Evolutionary conservation across 2,888 invertebrate species (phyloP).

Genomic region (Dermolepida albohirtum): DNA sequence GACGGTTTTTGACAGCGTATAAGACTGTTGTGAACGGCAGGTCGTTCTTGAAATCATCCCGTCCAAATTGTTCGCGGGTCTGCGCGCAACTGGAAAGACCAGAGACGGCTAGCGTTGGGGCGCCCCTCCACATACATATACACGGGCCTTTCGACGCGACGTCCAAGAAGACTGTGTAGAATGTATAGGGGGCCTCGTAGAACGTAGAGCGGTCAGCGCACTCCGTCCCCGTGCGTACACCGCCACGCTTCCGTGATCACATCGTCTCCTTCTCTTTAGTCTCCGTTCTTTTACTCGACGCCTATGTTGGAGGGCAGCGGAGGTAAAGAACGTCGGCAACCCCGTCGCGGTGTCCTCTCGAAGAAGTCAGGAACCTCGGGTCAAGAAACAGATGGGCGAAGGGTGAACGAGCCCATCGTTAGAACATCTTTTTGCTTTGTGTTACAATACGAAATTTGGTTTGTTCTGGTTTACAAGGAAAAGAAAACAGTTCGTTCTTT

Average conservation of each 20-base stretch:
- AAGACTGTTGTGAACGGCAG: constrained; percentile 31
- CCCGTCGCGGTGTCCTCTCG: constrained; percentile 30
- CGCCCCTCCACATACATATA: constrained; percentile 44
- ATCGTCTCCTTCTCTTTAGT: constrained; percentile 34
- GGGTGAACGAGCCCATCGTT: constrained; percentile 8
- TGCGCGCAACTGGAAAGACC: constrained; percentile 51
- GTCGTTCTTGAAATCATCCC: constrained; percentile 38
- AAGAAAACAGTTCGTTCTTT: no score
- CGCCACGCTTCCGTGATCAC: constrained; percentile 49
- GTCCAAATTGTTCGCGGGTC: constrained; percentile 45
- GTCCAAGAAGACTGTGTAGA: constrained; percentile 38
- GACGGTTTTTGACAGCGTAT: constrained; percentile 37
- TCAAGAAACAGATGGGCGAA: constrained; percentile 26
- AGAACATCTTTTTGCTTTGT: neutral
- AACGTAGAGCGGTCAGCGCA: constrained; percentile 48
- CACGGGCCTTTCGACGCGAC: constrained; percentile 38
- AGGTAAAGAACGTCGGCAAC: constrained; percentile 16
- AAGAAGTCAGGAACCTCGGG: constrained; percentile 37
- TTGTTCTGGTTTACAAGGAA: no score
- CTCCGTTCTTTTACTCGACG: constrained; percentile 1
- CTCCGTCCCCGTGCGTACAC: constrained; percentile 47
- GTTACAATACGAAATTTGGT: neutral
- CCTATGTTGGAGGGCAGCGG: constrained; percentile 3
- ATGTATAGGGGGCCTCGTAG: constrained; percentile 43
- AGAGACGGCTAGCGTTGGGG: constrained; percentile 45